Percentiles rank a stretch among this genome's conserved stretches.
Evolutionary conservation across 2,797 vertebrate species (phyloP).

Genomic region (Gobionotothen gibberifrons): DNA sequence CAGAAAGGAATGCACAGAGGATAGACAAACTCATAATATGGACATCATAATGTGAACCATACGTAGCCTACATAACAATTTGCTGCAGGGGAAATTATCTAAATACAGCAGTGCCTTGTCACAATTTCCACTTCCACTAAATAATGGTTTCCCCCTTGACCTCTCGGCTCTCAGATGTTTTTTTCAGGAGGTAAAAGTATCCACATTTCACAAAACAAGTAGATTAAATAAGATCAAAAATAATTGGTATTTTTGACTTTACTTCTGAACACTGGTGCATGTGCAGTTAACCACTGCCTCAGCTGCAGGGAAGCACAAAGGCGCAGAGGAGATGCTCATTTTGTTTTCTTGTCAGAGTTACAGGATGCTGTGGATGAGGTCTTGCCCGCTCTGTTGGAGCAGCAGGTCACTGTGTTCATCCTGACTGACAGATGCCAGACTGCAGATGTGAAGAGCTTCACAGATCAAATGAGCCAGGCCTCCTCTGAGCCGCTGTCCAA

Average conservation of each 20-base stretch:
- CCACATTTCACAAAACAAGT: no score
- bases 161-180: no score
- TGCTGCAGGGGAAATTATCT: no score
- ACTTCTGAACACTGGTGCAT: not conserved
- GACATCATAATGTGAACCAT: no score
- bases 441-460: slow-evolving; percentile 76
- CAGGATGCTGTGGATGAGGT: slow-evolving; percentile 85
- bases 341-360: slow-evolving; percentile 68
- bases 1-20: no score
- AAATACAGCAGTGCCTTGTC: no score
- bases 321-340: not conserved
- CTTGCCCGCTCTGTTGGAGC: slow-evolving; percentile 82
- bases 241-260: not conserved
- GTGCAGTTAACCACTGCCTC: not conserved
- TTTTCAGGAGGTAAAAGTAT: no score
- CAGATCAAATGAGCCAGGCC: slow-evolving; percentile 81
- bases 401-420: slow-evolving; percentile 79
- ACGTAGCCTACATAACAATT: no score
- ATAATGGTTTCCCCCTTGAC: no score
- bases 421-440: slow-evolving; percentile 74
- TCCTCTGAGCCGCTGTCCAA: slow-evolving; percentile 80
- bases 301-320: not conserved
- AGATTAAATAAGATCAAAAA: no score
- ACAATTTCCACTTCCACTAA: no score
- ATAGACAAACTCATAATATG: no score